Evolutionary conservation across 1,140 invertebrate species (phyloP).

Genomic region (Anastatus disparis): DNA sequence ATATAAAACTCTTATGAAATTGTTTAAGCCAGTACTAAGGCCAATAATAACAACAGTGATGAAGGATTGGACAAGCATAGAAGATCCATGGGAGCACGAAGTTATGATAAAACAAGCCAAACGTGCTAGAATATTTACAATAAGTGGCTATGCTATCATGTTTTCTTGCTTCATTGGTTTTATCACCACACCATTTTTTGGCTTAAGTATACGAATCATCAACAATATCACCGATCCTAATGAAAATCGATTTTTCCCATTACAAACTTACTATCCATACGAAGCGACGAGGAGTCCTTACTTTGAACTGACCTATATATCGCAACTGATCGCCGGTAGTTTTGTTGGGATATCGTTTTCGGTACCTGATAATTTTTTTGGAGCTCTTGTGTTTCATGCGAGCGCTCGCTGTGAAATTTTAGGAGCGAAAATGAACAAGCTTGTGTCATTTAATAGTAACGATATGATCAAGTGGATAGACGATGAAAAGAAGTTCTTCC

Average conservation of each 20-base stretch:
- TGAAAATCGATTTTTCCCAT: background rate
- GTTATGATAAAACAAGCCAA: background rate
- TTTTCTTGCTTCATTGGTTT: background rate
- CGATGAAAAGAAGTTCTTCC: too few relatives aligned
- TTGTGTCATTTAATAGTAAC: background rate
- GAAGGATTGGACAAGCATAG: background rate
- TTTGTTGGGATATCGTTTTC: background rate
- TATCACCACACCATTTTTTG: background rate
- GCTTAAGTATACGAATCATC: background rate
- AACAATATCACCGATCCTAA: conserved; percentile 14
- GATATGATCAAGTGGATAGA: too few relatives aligned
- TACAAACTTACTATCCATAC: conserved; percentile 15
- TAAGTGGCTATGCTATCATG: conserved; percentile 4
- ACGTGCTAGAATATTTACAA: conserved; percentile 1
- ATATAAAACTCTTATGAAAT: too few relatives aligned
- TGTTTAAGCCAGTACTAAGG: too few relatives aligned
- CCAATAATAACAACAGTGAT: background rate
- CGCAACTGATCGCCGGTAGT: background rate
- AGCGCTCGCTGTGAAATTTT: conserved; percentile 12
- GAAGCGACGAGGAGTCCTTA: background rate
- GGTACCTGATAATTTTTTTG: conserved; percentile 29
- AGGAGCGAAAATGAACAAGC: background rate
- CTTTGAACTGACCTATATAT: background rate
- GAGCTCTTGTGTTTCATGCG: conserved; percentile 6
- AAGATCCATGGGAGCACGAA: background rate